Evolutionary conservation across 2,888 invertebrate genomes (phyloP).

Genomic region (Villa cingulata): DNA sequence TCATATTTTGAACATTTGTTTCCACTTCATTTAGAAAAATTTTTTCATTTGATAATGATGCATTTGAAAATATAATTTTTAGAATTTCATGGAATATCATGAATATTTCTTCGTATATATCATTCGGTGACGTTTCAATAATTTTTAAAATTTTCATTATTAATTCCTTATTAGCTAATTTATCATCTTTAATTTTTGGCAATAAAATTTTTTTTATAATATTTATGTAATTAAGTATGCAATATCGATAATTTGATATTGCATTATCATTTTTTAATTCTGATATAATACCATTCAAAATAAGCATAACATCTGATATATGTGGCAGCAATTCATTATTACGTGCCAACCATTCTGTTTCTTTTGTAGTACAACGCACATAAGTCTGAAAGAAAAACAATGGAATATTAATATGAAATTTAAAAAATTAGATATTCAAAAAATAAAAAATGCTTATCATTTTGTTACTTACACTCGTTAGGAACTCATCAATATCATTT

Average conservation of each 20-base stretch:
- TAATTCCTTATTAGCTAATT: conserved; percentile 19
- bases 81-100: conserved; percentile 21
- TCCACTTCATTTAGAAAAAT: conserved; percentile 15
- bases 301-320: conserved; percentile 23
- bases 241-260: conserved; percentile 22
- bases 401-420: no score
- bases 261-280: conserved; percentile 21
- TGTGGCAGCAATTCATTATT: conserved; percentile 21
- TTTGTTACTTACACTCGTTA: conserved; percentile 22
- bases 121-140: conserved; percentile 18
- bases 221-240: conserved; percentile 23
- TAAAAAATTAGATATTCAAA: not conserved
- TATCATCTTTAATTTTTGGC: conserved; percentile 18
- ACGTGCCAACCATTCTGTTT: conserved; percentile 25
- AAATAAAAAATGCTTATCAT: no score
- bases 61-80: conserved; percentile 19
- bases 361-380: conserved; percentile 26
- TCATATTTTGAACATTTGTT: conserved; percentile 19
- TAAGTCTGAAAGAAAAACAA: conserved; percentile 18
- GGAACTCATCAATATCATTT: conserved; percentile 22
- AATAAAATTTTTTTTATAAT: conserved; percentile 21
- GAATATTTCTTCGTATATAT: conserved; percentile 23
- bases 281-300: conserved; percentile 21
- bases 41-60: conserved; percentile 16
- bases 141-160: conserved; percentile 22